Evolutionary conservation across 2,797 vertebrate genomes (phyloP).

Genomic region (Telmatherina bonti): DNA sequence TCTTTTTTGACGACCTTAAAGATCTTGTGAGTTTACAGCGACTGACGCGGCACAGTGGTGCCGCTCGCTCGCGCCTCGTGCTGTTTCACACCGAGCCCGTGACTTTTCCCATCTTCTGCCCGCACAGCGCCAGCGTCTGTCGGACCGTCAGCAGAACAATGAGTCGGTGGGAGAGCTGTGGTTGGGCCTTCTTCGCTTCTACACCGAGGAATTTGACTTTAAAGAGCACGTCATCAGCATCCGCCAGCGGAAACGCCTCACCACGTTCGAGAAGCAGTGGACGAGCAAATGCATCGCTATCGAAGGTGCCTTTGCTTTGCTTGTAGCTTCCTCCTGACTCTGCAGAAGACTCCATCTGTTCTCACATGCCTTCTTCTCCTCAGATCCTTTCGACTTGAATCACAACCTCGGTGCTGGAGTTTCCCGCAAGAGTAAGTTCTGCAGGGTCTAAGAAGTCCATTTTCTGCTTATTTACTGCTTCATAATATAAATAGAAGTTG

Average conservation of each 20-base stretch:
- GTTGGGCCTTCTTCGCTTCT: slow-evolving; percentile 95
- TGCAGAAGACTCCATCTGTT: background rate
- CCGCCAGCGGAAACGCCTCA: slow-evolving; percentile 93
- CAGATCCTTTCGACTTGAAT: slow-evolving; percentile 99
- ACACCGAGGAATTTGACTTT: slow-evolving; percentile 98
- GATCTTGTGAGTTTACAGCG: slow-evolving; percentile 87
- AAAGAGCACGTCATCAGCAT: slow-evolving; percentile 99
- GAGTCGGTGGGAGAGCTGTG: slow-evolving; percentile 97
- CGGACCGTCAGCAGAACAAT: slow-evolving; percentile 87
- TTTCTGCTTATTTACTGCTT: background rate
- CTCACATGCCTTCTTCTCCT: slow-evolving; percentile 22
- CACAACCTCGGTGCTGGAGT: slow-evolving; percentile 99
- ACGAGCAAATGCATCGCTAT: slow-evolving; percentile 99
- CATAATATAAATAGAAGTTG: background rate
- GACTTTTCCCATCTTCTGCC: background rate
- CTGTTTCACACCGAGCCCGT: background rate
- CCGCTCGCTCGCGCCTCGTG: background rate
- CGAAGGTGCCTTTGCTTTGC: slow-evolving; percentile 86
- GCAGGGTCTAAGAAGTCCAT: background rate
- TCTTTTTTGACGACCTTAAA: slow-evolving; percentile 93
- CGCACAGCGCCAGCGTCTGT: slow-evolving; percentile 86
- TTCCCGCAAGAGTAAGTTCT: slow-evolving; percentile 95
- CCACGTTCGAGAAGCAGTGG: slow-evolving; percentile 99
- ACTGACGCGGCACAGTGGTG: background rate
- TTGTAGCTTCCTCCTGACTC: background rate